Base-by-base conservation (phyloP, 2,888 invertebrate genomes). In the Perdita meconis region DNA sequence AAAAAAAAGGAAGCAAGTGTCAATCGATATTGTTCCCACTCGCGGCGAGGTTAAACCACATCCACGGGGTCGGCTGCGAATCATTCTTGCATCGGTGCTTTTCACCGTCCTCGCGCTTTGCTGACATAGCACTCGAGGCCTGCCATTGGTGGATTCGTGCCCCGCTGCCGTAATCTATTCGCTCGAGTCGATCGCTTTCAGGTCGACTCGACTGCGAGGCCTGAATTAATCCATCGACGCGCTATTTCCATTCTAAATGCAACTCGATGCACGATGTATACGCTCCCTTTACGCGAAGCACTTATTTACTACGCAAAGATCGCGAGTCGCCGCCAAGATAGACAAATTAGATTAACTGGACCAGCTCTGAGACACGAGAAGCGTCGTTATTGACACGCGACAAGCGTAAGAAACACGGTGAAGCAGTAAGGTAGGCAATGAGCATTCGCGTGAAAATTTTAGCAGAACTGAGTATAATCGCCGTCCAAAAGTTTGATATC, bases 31-130 rank as follows among this genome's bases (percentile, higher is more conserved):
- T 66, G 55, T 73, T 55, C 57, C 34, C 38, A 75, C 16, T 64
- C n/a, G 38, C 57, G 51, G 44, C 57, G 30, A 24, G 44, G 26
- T 70, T 67, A 77, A 71, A 66, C 60, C 69, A 51, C 73, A 59
- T 47, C 64, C 65, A 61, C 51, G 68, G 56, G 68, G 59, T 72
- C 55, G 67, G 26, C 67, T 40, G 60, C 67, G 79, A 78, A 76
- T 82, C 80, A 74, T 81, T 73, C 80, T 67, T 83, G 79, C 81
- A 80, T 72, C 60, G 30, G 60, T 73, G 80, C 70, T 80, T 80
- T 77, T 79, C 76, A 82, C 57, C 82, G 71, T 64, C 75, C 80
- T 85, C 86, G 66, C 83, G 82, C 85, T 84, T 70, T 72, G 86
- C 86, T 87, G 86, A 86, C 83, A 78, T 69, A 71, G 86, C 85